Base-by-base conservation (phyloP, 2,797 vertebrate genomes). In the Mus caroli region DNA sequence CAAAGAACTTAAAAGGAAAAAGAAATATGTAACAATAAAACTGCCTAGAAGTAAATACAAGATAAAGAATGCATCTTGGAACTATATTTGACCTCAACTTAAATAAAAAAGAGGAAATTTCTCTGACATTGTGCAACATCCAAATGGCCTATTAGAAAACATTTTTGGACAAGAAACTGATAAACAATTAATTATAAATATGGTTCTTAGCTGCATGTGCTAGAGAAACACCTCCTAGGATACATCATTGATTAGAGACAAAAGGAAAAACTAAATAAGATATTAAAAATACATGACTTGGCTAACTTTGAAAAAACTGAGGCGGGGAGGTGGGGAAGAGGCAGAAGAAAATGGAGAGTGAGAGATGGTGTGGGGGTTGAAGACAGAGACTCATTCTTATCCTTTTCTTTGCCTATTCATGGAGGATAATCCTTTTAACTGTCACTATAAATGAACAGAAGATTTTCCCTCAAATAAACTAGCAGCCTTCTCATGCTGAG, bases 321-420 rank as follows among this genome's bases (percentile, higher is more conserved):
- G 26, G 26, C 0, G 1, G 8, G 0, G n/a, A n/a, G n/a, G n/a
- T n/a, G n/a, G 1, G 6, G 67, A 19, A 7, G 14, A 69, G 31
- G 64, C 13, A 69, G 67, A 14, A 67, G 12, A 8, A 31, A 31
- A 67, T 67, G 31, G 34, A 69, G 7, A n/a, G 17, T 26, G 37
- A 26, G 24, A 17, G 24, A 28, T 22, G 28, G 34, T 10, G 8
- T 1, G 9, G 15, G 17, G 19, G 12, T 56, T 22, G 20, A 56
- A 19, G 78, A 78, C 24, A 86, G 40, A 5, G 56, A 2, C 14
- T 62, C n/a, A 67, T n/a, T 83, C 37, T 69, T 91, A n/a, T 64
- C 26, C 60, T 91, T 94, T 67, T 28, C 82, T 84, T 83, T 71
- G 12, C 5, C 43, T 91, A 28, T 19, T 62, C 79, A 56, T 15